A percentile compares a stretch with the other conserved stretches of the same genome.
phyloP scores from a whole-genome alignment of 2,888 invertebrate genomes.

The Monoplex corrugatus region DNA sequence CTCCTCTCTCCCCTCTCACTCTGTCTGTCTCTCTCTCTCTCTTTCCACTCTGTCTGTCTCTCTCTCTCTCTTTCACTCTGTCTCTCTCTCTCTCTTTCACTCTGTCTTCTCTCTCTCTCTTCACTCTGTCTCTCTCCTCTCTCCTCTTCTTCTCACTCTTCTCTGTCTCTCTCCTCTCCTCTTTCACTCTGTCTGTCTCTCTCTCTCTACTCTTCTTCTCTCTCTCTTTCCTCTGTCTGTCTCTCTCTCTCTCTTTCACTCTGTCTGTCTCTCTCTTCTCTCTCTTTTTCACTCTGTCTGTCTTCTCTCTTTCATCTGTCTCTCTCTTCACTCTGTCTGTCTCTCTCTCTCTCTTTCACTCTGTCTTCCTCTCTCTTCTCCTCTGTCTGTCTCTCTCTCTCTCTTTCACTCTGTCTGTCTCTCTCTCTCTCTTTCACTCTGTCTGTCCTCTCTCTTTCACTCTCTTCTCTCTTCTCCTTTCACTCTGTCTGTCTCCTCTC shows the following conservation, averaged over 20 bases:
- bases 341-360: constrained; percentile 15
- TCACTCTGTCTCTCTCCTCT: not conserved
- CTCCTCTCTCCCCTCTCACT: not conserved
- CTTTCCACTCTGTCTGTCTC: not conserved
- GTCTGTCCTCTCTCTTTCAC: constrained; percentile 9
- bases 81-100: not conserved
- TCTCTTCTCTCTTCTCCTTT: not conserved
- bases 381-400: not conserved
- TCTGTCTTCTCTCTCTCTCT: constrained; percentile 7
- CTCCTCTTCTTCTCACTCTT: not conserved
- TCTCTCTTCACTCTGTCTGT: not conserved
- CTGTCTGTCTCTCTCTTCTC: too few relatives aligned
- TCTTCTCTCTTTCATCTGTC: too few relatives aligned
- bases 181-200: not conserved
- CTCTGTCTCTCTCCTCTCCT: too few relatives aligned
- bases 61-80: constrained; percentile 10
- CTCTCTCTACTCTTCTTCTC: not conserved
- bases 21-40: not conserved
- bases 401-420: not conserved
- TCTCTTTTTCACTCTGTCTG: too few relatives aligned
- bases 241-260: too few relatives aligned
- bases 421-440: not conserved
- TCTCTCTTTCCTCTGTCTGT: not conserved
- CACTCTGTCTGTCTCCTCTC: not conserved
- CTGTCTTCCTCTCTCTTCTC: not conserved